Evolutionary conservation across 2,888 invertebrate species (phyloP).

Genomic region (Ectobius pallidus): DNA sequence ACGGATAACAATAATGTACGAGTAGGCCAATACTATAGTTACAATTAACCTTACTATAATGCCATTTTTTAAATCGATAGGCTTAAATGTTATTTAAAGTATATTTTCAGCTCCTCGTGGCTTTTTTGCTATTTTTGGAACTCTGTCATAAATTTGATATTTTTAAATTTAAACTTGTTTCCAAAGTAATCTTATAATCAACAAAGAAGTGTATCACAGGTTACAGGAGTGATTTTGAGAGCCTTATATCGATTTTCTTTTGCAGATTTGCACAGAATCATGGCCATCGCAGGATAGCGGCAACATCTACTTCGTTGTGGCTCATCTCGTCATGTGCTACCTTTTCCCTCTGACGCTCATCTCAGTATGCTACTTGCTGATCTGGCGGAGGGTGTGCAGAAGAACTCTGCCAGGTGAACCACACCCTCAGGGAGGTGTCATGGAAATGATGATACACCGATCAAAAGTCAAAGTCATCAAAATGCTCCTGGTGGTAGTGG

Average conservation of each 20-base stretch:
- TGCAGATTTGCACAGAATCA: conserved; percentile 54
- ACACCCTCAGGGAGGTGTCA: conserved; percentile 41
- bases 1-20: too few species aligned
- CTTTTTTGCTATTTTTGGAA: too few species aligned
- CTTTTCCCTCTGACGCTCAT: conserved; percentile 60
- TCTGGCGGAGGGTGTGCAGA: conserved; percentile 58
- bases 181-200: too few species aligned
- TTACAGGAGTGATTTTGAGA: too few species aligned
- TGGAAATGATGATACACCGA: conserved; percentile 50
- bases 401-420: conserved; percentile 57
- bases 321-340: conserved; percentile 61
- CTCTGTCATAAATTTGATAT: too few species aligned
- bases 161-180: too few species aligned
- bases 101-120: too few species aligned
- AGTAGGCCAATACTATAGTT: too few species aligned
- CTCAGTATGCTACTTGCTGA: conserved; percentile 60
- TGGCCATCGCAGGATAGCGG: conserved; percentile 57
- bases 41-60: too few species aligned
- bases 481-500: conserved; percentile 61
- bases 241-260: neutral
- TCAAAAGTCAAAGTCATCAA: conserved; percentile 54
- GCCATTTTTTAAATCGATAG: too few species aligned
- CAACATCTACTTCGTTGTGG: conserved; percentile 60
- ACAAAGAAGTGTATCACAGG: too few species aligned
- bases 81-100: too few species aligned